phyloP scores from a whole-genome alignment of 1,140 invertebrate species.

The Panagrolaimus sp. region DNA sequence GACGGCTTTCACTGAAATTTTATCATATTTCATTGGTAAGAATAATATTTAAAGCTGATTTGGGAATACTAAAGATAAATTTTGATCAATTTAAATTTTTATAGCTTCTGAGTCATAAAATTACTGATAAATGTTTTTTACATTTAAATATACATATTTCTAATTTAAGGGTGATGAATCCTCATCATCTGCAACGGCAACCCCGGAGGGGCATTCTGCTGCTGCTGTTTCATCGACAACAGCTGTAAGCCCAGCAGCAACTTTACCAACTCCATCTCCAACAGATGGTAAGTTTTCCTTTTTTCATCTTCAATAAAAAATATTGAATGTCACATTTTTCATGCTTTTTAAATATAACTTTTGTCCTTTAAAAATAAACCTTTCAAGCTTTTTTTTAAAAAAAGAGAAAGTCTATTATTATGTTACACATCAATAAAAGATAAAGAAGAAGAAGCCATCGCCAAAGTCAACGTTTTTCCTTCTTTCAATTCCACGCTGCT shows the following conservation, averaged over 20 bases:
- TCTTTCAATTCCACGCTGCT: too few relatives aligned
- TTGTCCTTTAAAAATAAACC: too few relatives aligned
- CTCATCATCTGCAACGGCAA: background rate
- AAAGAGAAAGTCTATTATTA: too few relatives aligned
- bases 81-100: background rate
- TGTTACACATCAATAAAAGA: too few relatives aligned
- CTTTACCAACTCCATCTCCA: background rate
- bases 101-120: background rate
- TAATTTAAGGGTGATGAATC: slow-evolving; percentile 10
- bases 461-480: too few relatives aligned
- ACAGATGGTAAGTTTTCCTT: slow-evolving; percentile 2
- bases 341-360: too few relatives aligned
- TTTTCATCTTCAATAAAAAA: background rate
- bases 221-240: background rate
- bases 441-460: too few relatives aligned
- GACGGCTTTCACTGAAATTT: slow-evolving; percentile 11
- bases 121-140: background rate
- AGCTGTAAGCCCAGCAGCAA: background rate
- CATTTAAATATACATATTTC: too few relatives aligned
- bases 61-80: background rate
- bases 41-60: background rate
- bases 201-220: background rate
- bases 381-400: too few relatives aligned
- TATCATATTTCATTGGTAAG: background rate
- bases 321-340: too few relatives aligned